phyloP scores from a whole-genome alignment of 2,113 vertebrate genomes.

The Marmota monax region DNA sequence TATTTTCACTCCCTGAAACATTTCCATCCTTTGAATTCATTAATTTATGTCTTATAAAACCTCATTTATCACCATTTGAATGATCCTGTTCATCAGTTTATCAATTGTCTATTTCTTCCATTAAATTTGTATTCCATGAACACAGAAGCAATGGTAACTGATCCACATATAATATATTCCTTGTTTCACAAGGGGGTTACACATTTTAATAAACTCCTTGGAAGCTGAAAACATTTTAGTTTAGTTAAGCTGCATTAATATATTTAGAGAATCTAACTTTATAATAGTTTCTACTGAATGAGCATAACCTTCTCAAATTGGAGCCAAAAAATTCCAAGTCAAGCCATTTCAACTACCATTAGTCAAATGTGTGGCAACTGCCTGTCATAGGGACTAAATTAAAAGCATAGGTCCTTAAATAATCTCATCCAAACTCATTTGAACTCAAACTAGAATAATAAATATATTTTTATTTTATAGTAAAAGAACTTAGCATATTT shows the following conservation, averaged over 20 bases:
- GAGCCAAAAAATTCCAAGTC: background rate
- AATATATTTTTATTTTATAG: background rate
- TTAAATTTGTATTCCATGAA: background rate
- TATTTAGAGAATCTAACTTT: background rate
- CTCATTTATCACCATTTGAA: background rate
- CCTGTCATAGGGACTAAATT: background rate
- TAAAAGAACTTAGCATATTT: constrained; percentile 6
- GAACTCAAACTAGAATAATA: background rate
- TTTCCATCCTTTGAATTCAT: background rate
- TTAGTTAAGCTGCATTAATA: background rate
- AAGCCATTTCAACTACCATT: background rate
- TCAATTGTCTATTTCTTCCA: background rate
- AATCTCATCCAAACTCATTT: background rate
- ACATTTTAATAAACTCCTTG: no score
- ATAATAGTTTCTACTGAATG: background rate
- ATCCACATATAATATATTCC: background rate
- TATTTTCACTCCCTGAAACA: background rate
- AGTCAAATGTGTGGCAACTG: background rate
- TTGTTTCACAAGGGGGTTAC: background rate
- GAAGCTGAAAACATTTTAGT: no score
- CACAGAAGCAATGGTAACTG: background rate
- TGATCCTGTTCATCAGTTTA: background rate
- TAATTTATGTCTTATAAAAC: background rate
- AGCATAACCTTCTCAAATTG: background rate
- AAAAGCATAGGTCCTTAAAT: background rate